Evolutionary conservation across 2,797 vertebrate species (phyloP), one percentile per base, ranked within the genome.

Genomic region (Zenarchopterus dispar): DNA sequence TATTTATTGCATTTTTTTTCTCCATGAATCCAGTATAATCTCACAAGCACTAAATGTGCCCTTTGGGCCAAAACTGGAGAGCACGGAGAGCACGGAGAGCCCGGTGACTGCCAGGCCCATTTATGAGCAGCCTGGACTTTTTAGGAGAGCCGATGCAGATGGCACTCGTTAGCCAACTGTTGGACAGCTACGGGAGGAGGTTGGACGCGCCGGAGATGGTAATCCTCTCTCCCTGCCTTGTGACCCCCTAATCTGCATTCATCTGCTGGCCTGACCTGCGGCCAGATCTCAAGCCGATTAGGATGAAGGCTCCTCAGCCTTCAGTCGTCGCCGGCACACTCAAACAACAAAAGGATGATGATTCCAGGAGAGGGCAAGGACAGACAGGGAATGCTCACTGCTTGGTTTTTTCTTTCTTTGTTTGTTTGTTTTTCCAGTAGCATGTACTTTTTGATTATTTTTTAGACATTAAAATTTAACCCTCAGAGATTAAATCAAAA

Each of bases 191-290:
- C 55, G 57, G 58, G 66, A 80, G 59, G 71, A 73, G 78, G 68
- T 75, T 36, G 21, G 66, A 47, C 48, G 47, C 67, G 60, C 73
- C 70, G 67, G 78, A 86, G 84, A 88, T 82, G 88, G 8, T 92
- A 96, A 96, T 95, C 95, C 88, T 82, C 84, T 92, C 89, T 93
- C 88, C 81, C 81, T 93, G 90, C 92, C 93, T 92, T 92, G 89
- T 94, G 94, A 93, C 91, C 84, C 85, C 89, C 88, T 96, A 96
- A 96, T 95, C 94, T 93, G 90, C 82, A 88, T 89, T 91, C 85
- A 90, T 93, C 91, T 72, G 47, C 79, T 90, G 92, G 91, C 70
- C 82, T 95, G 94, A 94, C 89, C 80, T 82, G 78, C 43, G 19
- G 84, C 78, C 81, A 86, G 81, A 88, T 86, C 89, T 55, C 88